Base-by-base conservation (phyloP, 2,888 invertebrate species). In the Seira musarum region DNA sequence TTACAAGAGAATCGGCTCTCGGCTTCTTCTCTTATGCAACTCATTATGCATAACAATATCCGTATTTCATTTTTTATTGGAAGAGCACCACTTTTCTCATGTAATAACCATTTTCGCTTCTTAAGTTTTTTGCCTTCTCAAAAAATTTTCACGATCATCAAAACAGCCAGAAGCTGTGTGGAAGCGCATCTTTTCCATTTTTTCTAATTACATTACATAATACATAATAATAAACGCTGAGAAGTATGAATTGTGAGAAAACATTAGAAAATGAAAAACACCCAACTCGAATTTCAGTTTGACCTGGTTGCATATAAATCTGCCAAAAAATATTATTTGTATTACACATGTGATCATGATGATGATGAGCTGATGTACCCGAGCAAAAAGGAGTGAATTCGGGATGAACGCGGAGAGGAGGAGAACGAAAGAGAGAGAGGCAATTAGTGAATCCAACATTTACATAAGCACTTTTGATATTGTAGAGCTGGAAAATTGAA, bases 31-130 rank as follows among this genome's bases (percentile, higher is more conserved):
- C n/a, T n/a, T 49, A 25, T 65, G 6, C 40, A 40, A 40, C 2
- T 71, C 25, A 35, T 71, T 61, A 60, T 24, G 25, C 74, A 74
- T 66, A 67, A 67, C 66, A 53, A 74, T 74, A 74, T 74, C 67
- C 74, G 74, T 74, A 74, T 74, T 74, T 74, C 74, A 74, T 74
- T 74, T 74, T 74, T 74, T 74, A 74, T 74, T 74, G 60, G 74
- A 66, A 74, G 65, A 74, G 8, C 64, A 22, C 17, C 35, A 30
- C 22, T 24, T 24, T 24, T 24, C 25, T 25, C n/a, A 35, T 65
- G 65, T 65, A 65, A n/a, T 65, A 63, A 63, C 24, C 25, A 63
- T 22, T 17, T 24, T n/a, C n/a, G 63, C 63, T 63, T 63, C 25
- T 63, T 22, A n/a, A 24, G 15, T 13, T 10, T 46, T 46, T 46